These are phyloP conservation scores for Phalanger gymnotis DNA, from an alignment of 2,797 vertebrate genomes.

Conservation along the genomic window DNA sequence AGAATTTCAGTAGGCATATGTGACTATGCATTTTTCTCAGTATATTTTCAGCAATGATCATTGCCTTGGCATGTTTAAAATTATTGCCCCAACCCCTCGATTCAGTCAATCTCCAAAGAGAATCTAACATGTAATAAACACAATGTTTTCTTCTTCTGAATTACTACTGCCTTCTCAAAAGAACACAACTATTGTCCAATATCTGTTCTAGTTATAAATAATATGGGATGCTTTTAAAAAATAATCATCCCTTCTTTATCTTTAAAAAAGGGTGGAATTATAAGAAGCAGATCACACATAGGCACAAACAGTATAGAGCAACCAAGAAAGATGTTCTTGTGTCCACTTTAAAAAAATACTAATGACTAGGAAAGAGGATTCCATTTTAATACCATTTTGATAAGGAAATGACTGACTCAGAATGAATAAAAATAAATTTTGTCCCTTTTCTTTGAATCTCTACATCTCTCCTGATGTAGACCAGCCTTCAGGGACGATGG, in stretches of 20 bases:
- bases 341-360: conserved; percentile 11
- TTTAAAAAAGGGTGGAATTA: conserved; percentile 40
- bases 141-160: conserved; percentile 62
- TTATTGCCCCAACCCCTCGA: conserved; percentile 11
- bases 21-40: conserved; percentile 45
- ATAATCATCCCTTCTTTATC: conserved; percentile 37
- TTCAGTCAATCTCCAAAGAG: conserved; percentile 44
- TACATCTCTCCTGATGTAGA: not conserved
- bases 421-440: not conserved
- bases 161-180: conserved; percentile 39
- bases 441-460: conserved; percentile 2
- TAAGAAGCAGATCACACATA: conserved; percentile 4
- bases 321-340: conserved; percentile 11
- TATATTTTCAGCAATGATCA: conserved; percentile 18
- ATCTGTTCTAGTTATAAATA: conserved; percentile 53
- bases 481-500: conserved; percentile 9
- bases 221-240: conserved; percentile 42
- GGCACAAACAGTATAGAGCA: conserved; percentile 34
- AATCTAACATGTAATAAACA: conserved; percentile 61
- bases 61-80: conserved; percentile 67
- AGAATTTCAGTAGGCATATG: conserved; percentile 52
- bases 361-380: conserved; percentile 17
- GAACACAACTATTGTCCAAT: conserved; percentile 31
- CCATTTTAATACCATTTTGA: conserved; percentile 37
- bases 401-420: conserved; percentile 5